These are phyloP conservation scores for Mnemiopsis leidyi DNA, from an alignment of 37 sponge, comb jelly and placozoan genomes.

Conservation along the genomic window DNA sequence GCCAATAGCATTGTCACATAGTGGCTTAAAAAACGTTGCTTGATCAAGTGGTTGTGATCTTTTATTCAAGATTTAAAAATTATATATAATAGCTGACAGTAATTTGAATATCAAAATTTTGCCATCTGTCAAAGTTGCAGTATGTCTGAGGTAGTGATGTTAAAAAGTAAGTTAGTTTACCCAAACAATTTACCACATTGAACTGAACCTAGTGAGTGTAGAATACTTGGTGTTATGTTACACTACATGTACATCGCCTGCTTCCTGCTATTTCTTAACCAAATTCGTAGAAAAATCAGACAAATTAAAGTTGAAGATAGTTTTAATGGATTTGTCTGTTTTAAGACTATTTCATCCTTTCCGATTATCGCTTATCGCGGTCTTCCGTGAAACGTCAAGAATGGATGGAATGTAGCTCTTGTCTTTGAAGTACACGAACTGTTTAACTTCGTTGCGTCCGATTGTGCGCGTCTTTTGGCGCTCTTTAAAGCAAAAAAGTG, in stretches of 20 bases:
- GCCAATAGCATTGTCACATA: no score
- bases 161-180: background rate
- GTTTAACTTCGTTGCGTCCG: background rate
- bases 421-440: background rate
- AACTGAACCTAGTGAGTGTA: background rate
- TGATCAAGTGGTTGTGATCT: no score
- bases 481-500: constrained; percentile 30
- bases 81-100: no score
- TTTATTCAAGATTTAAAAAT: no score
- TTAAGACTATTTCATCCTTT: no score
- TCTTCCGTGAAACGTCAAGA: background rate
- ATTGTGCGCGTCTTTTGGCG: constrained; percentile 4
- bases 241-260: background rate
- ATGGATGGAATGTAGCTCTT: background rate
- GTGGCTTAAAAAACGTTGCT: no score
- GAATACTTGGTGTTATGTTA: background rate
- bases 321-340: no score
- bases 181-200: background rate
- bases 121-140: background rate
- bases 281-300: background rate
- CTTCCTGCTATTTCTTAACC: background rate
- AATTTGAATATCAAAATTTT: no score
- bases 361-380: background rate
- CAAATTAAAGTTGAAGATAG: no score
- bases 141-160: background rate